Evolutionary conservation across 92 coral and sea anemone genomes (phyloP).

Genomic region (Phymanthus crucifer): DNA sequence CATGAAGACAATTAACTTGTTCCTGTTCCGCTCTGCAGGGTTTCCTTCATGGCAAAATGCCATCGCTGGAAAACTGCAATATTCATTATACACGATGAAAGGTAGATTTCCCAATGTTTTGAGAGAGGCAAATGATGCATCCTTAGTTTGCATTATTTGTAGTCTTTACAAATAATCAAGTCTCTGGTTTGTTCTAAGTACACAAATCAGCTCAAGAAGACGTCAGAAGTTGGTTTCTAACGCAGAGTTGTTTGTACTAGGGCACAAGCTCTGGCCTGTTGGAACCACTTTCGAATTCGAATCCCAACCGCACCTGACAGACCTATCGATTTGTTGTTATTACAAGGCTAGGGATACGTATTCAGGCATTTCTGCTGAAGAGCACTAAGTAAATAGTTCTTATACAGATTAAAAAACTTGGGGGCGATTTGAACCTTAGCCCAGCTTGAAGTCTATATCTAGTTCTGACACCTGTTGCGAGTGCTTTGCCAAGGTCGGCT

Average conservation of each 20-base stretch:
- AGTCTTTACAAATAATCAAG: slow-evolving; percentile 27
- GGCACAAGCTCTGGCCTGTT: slow-evolving; percentile 10
- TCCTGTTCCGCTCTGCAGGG: neutral
- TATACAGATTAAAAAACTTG: neutral
- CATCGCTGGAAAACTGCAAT: slow-evolving; percentile 14
- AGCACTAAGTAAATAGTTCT: neutral
- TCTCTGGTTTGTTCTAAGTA: slow-evolving; percentile 1
- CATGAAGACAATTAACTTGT: neutral
- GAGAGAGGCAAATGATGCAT: slow-evolving; percentile 4
- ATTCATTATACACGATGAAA: slow-evolving; percentile 10
- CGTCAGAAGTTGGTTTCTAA: slow-evolving; percentile 11
- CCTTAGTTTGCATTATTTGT: slow-evolving; percentile 27
- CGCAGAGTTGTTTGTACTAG: neutral
- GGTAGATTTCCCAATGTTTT: slow-evolving; percentile 3
- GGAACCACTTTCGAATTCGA: slow-evolving; percentile 3
- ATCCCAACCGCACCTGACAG: neutral
- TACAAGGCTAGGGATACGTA: neutral
- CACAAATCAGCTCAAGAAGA: slow-evolving; percentile 18
- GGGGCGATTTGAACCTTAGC: neutral
- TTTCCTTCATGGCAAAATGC: slow-evolving; percentile 35
- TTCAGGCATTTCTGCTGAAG: neutral
- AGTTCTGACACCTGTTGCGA: slow-evolving; percentile 25
- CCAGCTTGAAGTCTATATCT: slow-evolving; percentile 15
- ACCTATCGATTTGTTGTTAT: neutral
- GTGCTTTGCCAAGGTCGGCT: slow-evolving; percentile 1